Percentiles rank a stretch among this genome's conserved stretches.
phyloP scores from a whole-genome alignment of 2,797 vertebrate species.

The Anabacerthia variegaticeps region DNA sequence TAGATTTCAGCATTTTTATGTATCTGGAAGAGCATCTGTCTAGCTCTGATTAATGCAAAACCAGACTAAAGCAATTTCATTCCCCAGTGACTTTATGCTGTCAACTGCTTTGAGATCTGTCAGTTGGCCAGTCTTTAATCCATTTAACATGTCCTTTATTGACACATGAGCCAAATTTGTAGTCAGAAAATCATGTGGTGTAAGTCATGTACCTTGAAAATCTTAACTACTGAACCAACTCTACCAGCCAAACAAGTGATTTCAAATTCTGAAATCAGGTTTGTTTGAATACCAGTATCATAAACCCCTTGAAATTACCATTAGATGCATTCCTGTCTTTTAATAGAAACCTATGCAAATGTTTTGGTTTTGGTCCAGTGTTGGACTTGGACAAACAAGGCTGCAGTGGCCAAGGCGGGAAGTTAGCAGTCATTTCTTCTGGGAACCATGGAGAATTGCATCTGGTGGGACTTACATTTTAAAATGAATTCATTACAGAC shows the following conservation, averaged over 20 bases:
- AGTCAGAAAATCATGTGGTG: neutral
- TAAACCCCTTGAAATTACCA: neutral
- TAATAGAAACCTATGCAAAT: neutral
- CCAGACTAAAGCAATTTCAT: constrained; percentile 1
- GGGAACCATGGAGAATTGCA: neutral
- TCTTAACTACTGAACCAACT: neutral
- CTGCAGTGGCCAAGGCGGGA: neutral
- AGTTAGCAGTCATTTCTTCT: neutral
- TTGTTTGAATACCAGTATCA: neutral
- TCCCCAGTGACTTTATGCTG: constrained; percentile 20
- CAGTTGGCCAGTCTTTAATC: constrained; percentile 8
- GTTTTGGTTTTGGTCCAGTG: neutral
- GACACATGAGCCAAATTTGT: constrained; percentile 4
- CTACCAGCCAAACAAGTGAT: neutral
- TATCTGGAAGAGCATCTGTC: neutral
- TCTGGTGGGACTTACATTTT: neutral
- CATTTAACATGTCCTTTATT: constrained; percentile 1
- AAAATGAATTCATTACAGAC: neutral
- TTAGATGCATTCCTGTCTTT: neutral
- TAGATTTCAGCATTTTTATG: neutral
- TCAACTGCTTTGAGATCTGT: constrained; percentile 23
- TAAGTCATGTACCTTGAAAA: neutral
- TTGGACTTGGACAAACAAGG: neutral
- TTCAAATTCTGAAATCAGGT: neutral
- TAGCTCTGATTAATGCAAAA: constrained; percentile 29